phyloP scores from a whole-genome alignment of 2,888 invertebrate species.

The Cephus pulcher region DNA sequence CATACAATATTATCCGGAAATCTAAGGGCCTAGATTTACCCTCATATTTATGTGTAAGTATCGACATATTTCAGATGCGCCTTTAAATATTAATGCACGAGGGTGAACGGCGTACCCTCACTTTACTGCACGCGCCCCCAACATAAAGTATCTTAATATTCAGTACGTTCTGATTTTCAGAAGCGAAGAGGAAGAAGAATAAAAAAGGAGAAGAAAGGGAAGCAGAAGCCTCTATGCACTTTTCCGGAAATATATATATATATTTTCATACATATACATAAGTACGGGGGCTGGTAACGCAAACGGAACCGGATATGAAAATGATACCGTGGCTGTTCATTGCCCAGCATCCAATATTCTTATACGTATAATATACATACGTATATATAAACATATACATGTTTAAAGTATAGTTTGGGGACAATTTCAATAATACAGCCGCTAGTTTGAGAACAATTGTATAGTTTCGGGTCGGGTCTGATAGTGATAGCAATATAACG shows the following conservation, averaged over 20 bases:
- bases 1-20: slow-evolving; percentile 11
- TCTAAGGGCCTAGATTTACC: slow-evolving; percentile 29
- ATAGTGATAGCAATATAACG: no score
- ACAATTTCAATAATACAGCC: no score
- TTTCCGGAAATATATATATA: background rate
- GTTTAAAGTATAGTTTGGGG: no score
- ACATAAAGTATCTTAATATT: slow-evolving; percentile 25
- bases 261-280: background rate
- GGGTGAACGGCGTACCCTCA: slow-evolving; percentile 31
- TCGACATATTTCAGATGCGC: slow-evolving; percentile 66
- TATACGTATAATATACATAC: background rate
- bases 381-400: no score
- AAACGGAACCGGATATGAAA: no score
- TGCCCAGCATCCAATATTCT: background rate
- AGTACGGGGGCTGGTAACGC: background rate
- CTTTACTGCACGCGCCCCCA: slow-evolving; percentile 9
- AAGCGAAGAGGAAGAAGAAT: background rate
- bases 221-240: background rate
- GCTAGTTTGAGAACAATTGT: no score
- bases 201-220: background rate
- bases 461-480: no score
- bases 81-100: slow-evolving; percentile 62
- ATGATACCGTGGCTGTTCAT: no score
- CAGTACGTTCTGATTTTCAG: slow-evolving; percentile 18
- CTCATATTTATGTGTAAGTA: slow-evolving; percentile 62